Evolutionary conservation across 2,888 invertebrate species (phyloP).

Genomic region (Chorisops tibialis): DNA sequence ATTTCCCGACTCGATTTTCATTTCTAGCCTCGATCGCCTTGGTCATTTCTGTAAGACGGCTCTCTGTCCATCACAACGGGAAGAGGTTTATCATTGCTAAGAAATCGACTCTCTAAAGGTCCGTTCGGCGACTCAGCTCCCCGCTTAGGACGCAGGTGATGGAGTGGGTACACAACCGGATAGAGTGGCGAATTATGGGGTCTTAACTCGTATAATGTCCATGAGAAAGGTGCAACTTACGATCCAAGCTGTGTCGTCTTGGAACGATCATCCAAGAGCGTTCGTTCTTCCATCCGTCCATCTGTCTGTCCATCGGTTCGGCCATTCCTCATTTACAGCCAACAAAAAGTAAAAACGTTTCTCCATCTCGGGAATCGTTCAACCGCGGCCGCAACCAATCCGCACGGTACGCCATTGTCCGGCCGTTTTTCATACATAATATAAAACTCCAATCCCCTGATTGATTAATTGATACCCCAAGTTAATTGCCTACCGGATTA

Average conservation of each 20-base stretch:
- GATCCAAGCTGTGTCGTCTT: too few species aligned
- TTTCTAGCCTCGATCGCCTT: conserved; percentile 18
- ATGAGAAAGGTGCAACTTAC: too few species aligned
- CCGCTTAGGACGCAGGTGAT: too few species aligned
- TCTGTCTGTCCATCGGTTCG: neutral
- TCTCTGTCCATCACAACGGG: too few species aligned
- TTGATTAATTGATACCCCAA: conserved; percentile 46
- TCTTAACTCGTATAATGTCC: too few species aligned
- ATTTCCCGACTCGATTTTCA: conserved; percentile 22
- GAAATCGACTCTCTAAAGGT: too few species aligned
- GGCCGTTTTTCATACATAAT: conserved; percentile 26
- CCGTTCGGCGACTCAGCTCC: too few species aligned
- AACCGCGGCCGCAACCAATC: conserved; percentile 22
- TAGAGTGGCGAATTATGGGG: too few species aligned
- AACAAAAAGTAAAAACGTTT: too few species aligned
- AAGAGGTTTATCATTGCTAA: too few species aligned
- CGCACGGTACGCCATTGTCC: conserved; percentile 20
- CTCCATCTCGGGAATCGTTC: conserved; percentile 13
- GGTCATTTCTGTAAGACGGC: conserved; percentile 19
- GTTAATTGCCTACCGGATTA: conserved; percentile 44
- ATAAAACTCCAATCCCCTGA: conserved; percentile 35
- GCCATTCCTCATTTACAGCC: neutral
- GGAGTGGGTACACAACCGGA: too few species aligned
- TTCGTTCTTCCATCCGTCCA: neutral
- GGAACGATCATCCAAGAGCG: too few species aligned